A percentile compares a stretch with the other conserved stretches of the same genome.
Evolutionary conservation across 92 coral and sea anemone genomes (phyloP).

Genomic region (Zoanthus solanderi): DNA sequence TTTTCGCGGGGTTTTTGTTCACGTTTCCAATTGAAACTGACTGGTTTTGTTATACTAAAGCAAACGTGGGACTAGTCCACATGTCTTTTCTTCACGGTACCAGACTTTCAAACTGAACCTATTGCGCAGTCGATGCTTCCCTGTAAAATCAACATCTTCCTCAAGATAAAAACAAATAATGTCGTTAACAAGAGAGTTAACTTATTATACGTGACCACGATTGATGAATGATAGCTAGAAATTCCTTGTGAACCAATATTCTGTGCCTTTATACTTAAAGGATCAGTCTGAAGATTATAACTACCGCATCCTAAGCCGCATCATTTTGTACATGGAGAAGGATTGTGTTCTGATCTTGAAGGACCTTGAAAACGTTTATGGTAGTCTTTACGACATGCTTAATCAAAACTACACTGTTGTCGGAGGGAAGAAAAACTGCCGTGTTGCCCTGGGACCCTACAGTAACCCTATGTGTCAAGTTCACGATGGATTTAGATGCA

Average conservation of each 20-base stretch:
- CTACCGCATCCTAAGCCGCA: conserved; percentile 55
- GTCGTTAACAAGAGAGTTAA: neutral
- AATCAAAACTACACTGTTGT: conserved; percentile 63
- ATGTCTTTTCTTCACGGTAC: no score
- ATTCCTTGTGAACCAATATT: neutral
- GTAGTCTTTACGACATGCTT: conserved; percentile 62
- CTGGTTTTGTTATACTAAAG: no score
- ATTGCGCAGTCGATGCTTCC: no score
- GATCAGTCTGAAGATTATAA: conserved; percentile 62
- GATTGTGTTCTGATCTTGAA: conserved; percentile 56
- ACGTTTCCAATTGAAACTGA: no score
- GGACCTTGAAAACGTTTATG: conserved; percentile 60
- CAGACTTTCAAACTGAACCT: no score
- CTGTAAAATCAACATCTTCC: no score
- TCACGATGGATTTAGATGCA: conserved; percentile 58
- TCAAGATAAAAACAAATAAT: no score
- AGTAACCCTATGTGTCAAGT: conserved; percentile 66
- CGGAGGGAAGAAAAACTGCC: conserved; percentile 62
- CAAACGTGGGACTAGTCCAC: no score
- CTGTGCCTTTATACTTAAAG: neutral
- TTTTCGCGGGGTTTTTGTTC: no score
- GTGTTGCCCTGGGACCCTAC: conserved; percentile 61
- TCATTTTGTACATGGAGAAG: conserved; percentile 60
- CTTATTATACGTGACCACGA: neutral
- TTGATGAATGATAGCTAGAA: neutral